Percentiles rank a stretch among this genome's conserved stretches.
Conservation (phyloP, 2,113 vertebrate species). For the Trematomus loennbergii region DNA sequence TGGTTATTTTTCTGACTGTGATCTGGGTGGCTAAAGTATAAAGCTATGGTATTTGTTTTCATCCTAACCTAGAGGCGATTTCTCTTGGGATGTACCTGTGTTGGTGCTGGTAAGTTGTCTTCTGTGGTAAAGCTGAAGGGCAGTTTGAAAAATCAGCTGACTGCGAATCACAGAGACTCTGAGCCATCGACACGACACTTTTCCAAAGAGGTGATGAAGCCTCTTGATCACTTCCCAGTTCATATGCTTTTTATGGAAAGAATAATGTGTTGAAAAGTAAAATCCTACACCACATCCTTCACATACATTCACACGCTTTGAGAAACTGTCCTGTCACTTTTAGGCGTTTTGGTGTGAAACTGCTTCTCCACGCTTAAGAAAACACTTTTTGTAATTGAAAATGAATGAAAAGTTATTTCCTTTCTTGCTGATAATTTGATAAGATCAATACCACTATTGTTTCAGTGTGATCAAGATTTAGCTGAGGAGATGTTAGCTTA, state of each 20-base stretch:
- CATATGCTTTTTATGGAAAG: constrained; percentile 64
- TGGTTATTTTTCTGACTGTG: constrained; percentile 78
- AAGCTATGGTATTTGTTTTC: constrained; percentile 73
- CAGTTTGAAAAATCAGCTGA: constrained; percentile 42
- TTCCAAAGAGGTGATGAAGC: constrained; percentile 56
- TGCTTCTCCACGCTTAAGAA: constrained; percentile 58
- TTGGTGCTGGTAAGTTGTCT: constrained; percentile 63
- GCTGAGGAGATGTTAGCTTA: too few relatives aligned
- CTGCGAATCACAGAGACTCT: constrained; percentile 60
- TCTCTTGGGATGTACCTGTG: constrained; percentile 46
- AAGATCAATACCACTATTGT: too few relatives aligned
- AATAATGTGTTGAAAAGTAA: constrained; percentile 53
- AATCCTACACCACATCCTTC: constrained; percentile 42
- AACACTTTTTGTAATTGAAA: constrained; percentile 58
- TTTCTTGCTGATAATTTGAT: constrained; percentile 26
- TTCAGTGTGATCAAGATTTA: too few relatives aligned
- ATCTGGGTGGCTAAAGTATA: constrained; percentile 73
- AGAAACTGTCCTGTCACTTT: constrained; percentile 55
- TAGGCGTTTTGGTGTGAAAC: constrained; percentile 66
- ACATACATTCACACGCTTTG: constrained; percentile 57
- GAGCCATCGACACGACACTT: constrained; percentile 62
- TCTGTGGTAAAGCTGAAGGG: constrained; percentile 51
- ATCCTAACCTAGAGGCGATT: constrained; percentile 62
- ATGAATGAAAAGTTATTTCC: constrained; percentile 30
- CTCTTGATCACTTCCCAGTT: constrained; percentile 59